Percentiles rank a stretch among this genome's conserved stretches.
These are phyloP conservation scores for Chaetops frenatus DNA, from an alignment of 2,113 vertebrate species.

Conservation along the genomic window DNA sequence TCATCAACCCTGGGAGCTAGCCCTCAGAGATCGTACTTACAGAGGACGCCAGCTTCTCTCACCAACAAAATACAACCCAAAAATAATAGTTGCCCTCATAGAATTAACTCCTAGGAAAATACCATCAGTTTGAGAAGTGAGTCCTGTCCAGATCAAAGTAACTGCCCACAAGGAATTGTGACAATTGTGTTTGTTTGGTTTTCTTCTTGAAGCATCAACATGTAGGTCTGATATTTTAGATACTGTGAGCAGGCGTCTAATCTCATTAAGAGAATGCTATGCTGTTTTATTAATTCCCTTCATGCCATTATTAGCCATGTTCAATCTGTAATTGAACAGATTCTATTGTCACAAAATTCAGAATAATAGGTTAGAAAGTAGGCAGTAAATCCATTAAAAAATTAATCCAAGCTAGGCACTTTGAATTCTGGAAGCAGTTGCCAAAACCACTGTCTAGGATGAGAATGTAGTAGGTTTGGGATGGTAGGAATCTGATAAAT, in stretches of 20 bases:
- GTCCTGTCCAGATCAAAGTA: not conserved
- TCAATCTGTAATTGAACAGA: not conserved
- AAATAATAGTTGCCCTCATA: not conserved
- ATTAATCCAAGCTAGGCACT: not conserved
- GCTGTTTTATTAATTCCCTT: not conserved
- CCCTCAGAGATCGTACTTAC: not conserved
- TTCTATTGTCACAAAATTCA: not conserved
- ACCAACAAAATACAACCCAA: not conserved
- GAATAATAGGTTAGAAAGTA: not conserved
- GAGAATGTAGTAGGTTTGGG: not conserved
- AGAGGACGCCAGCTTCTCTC: not conserved
- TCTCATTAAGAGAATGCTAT: not conserved
- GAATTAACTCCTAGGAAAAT: not conserved
- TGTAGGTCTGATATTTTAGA: not conserved
- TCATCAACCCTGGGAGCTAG: not conserved
- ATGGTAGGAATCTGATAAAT: not conserved
- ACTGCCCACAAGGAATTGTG: rapidly evolving
- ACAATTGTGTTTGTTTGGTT: not conserved
- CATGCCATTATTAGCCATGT: not conserved
- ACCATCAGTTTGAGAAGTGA: not conserved
- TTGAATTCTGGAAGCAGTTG: not conserved
- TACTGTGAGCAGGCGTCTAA: not conserved
- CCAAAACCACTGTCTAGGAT: not conserved
- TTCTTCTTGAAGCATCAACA: not conserved
- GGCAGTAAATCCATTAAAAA: not conserved